Base-by-base conservation (phyloP, 2,888 invertebrate species). In the Sarcophaga variegata region DNA sequence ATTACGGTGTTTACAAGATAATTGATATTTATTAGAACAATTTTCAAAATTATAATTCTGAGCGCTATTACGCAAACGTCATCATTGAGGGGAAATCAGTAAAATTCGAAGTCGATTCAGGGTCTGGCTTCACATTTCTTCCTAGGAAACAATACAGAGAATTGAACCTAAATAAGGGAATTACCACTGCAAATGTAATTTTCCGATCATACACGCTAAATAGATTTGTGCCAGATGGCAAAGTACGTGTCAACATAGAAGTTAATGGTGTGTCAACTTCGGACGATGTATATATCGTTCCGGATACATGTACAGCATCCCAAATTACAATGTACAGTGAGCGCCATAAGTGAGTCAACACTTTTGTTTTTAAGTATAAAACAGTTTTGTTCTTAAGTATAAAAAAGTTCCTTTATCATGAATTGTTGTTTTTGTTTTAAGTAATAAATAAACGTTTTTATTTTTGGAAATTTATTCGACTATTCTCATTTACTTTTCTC, bases 191-290 rank as follows among this genome's bases (percentile, higher is more conserved):
- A 27, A 79, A 63, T 54, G 20, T 79, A 22, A 60, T 79, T 45
- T 80, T 80, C 27, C 45, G 71, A 54, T 54, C 80, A 2, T 80
- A 80, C n/a, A 72, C 71, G 5, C 70, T 74, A 47, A 59, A 47
- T n/a, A 72, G 66, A 0, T 74, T 81, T 74, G 17, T 59, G 4
- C 60, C 81, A 20, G 74, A 72, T 37, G 74, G 67, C 12, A 81
- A 67, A 60, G 67, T 72, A 20, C 17, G n/a, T 0, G 81, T 81
- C 8, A 59, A 67, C 3, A 64, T 66, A n/a, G 12, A 37, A 27
- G 14, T 12, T 12, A 54, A 54, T 54, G 14, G 14, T 12, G 49
- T 49, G 14, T 3, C 49, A 11, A 49, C 14, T 3, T 49, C 3
- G 1, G 47, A 76, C 14, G 66, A 47, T 5, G 47, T 45, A 22